Evolutionary conservation across 92 coral and sea anemone species (phyloP), one percentile per base, ranked within the genome.

Genomic region (Palythoa heliodiscus): DNA sequence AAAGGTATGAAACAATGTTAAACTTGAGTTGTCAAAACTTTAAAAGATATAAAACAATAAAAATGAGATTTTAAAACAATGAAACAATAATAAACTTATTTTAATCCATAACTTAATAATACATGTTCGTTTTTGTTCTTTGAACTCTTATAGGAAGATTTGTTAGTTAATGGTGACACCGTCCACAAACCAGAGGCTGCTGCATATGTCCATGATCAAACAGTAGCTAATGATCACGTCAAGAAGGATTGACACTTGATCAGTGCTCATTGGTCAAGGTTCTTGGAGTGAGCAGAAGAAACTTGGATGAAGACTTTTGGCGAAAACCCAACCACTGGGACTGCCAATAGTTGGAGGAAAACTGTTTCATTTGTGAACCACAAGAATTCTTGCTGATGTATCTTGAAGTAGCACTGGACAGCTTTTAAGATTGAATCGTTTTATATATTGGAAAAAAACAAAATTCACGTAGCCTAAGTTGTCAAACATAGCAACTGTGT

Each of bases 261-360:
- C 54, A 67, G 29, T 1, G 53, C 16, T 43, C 5, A 24, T 40
- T 85, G 24, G 73, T 14, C 58, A 40, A 47, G 76, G 52, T 79
- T 70, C 53, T 69, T 38, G 23, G 17, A 10, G 67, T 25, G n/a
- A 70, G 80, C 53, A 68, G 83, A 38, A 83, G 61, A 53, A 84
- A 54, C 80, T 67, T 90, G 17, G 12, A 58, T 92, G 95, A 92
- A 83, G 93, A 90, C 95, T 77, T 86, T 88, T 92, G 95, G 89
- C 71, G 82, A 92, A 92, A 92, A 78, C 95, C 91, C 69, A 24
- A 43, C 12, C 58, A 2, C 10, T 58, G 85, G 86, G 93, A 83
- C 85, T 69, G 84, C 92, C 91, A 85, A 43, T 76, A 85, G 95
- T 92, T 76, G 91, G 95, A 92, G 37, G 10, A 84, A 74, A 72